These are phyloP conservation scores for Poecilia velifera DNA, from an alignment of 2,797 vertebrate genomes.

Conservation along the genomic window DNA sequence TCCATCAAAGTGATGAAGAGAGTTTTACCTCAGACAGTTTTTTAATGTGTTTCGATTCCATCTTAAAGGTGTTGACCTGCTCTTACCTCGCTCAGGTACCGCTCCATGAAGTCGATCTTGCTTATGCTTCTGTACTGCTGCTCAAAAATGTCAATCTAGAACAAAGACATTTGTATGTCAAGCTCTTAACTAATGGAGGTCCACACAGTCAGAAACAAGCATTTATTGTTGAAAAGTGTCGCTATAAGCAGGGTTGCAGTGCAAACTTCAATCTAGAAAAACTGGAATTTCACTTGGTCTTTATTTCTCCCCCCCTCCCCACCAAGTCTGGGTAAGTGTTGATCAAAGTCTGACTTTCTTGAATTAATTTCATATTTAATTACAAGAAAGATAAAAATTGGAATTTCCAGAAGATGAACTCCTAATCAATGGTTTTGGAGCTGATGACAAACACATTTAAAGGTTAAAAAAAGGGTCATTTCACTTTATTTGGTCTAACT, in stretches of 20 bases:
- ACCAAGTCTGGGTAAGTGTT: background rate
- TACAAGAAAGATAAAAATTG: background rate
- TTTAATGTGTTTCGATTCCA: background rate
- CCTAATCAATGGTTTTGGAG: background rate
- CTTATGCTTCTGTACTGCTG: slow-evolving; percentile 86
- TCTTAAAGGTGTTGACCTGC: background rate
- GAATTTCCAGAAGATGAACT: background rate
- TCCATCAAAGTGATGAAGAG: too few relatives aligned
- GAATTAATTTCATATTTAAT: background rate
- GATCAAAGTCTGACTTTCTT: background rate
- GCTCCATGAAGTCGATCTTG: slow-evolving; percentile 88
- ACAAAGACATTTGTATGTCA: background rate
- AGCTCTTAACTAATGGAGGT: background rate
- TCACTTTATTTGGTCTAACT: background rate
- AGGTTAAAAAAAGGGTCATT: background rate
- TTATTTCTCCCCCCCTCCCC: background rate
- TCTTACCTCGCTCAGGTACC: slow-evolving; percentile 83
- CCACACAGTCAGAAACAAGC: background rate
- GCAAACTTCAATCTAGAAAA: background rate
- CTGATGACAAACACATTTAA: background rate
- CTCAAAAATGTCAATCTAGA: slow-evolving; percentile 86
- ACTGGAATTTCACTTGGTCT: background rate
- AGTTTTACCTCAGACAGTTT: background rate
- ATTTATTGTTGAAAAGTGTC: background rate
- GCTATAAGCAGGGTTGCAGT: background rate